Base-by-base conservation (phyloP, 2,888 invertebrate genomes). In the Watsonalla binaria region DNA sequence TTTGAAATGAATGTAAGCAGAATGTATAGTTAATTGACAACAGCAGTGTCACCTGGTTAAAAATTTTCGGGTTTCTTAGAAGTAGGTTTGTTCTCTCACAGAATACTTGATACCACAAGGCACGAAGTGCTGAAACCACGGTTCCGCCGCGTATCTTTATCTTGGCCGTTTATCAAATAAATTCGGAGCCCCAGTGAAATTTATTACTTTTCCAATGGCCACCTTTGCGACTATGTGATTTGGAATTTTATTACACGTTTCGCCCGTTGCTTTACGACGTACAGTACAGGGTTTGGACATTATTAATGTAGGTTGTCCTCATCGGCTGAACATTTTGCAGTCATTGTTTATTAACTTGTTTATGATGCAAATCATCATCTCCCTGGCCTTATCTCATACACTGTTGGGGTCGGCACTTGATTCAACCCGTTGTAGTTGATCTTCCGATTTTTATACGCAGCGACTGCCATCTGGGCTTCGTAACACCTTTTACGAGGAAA, bases 91-190 rank as follows among this genome's bases (percentile, higher is more conserved):
- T 39, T 35, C 49, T 15, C 24, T 24, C 24, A 24, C 57, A 57
- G 61, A 57, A 56, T 65, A 55, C 65, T 56, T 65, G 72, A 79
- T 82, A 83, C 80, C 80, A 79, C 69, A 76, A 34, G 35, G 24
- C 24, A 24, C 48, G 35, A 64, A 73, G 70, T 71, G 76, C 76
- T 73, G 73, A 77, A 75, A 67, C 66, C 70, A 64, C 13, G 65
- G 65, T 68, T 68, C 67, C 67, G 61, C 74, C 74, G 76, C 74
- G 24, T 24, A 75, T 78, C 78, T 79, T 82, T 86, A 87, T 87
- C 86, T 77, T 55, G 60, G 71, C 73, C 84, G 81, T 86, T 86
- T 85, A 86, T 87, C 86, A 86, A 86, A 85, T 85, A 86, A 86
- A 87, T 83, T 86, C 86, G 80, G 76, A 80, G 80, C 76, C 78